Evolutionary conservation across 2,888 invertebrate species (phyloP).

Genomic region (Phengaris arion): DNA sequence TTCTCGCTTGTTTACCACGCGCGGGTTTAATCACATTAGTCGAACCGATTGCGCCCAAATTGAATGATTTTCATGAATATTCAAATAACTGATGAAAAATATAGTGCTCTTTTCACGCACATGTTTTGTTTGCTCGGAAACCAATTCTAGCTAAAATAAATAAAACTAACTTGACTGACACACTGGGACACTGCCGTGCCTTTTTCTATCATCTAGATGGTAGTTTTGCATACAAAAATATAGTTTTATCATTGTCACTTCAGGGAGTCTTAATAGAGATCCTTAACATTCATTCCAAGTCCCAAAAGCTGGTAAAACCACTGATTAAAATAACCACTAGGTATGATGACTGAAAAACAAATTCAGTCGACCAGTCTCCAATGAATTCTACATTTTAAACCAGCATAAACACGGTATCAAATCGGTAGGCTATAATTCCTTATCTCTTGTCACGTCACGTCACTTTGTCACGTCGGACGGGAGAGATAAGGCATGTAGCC

Average conservation of each 20-base stretch:
- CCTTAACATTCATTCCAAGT: too few species aligned
- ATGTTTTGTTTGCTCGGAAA: not conserved
- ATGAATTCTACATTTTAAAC: not conserved
- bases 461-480: slow-evolving; percentile 12
- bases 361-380: not conserved
- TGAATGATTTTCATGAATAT: slow-evolving; percentile 27
- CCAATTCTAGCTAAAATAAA: slow-evolving; percentile 6
- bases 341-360: too few species aligned
- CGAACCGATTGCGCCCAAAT: slow-evolving; percentile 23
- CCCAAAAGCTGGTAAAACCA: too few species aligned
- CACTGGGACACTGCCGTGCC: not conserved
- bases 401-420: not conserved
- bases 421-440: not conserved
- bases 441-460: slow-evolving; percentile 4
- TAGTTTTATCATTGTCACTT: not conserved
- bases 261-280: too few species aligned
- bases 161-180: not conserved
- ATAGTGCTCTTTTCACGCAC: slow-evolving; percentile 11
- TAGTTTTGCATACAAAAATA: not conserved
- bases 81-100: slow-evolving; percentile 24
- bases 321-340: too few species aligned
- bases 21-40: slow-evolving; percentile 22
- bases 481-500: slow-evolving; percentile 7
- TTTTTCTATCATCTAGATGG: not conserved
- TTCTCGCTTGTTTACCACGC: not conserved